Base-by-base conservation (phyloP, 2,797 vertebrate species). In the Dallia pectoralis region DNA sequence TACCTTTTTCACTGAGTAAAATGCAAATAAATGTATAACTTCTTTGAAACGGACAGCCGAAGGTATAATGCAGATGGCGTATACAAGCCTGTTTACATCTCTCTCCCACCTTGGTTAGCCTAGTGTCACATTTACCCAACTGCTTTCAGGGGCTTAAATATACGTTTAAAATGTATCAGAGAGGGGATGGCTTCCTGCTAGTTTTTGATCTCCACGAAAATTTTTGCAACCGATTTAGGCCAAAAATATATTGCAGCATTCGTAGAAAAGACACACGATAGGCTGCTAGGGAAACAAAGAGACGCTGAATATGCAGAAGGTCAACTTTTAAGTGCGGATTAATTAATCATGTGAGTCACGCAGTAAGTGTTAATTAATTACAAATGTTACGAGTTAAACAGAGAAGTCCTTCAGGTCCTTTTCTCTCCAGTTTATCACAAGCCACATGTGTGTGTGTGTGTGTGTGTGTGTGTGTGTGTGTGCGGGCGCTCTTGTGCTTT, bases 141-240 rank as follows among this genome's bases (percentile, higher is more conserved):
- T 73, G 70, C 75, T 22, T 56, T 71, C 67, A 63, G 72, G 83
- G 81, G 83, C 87, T 80, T 81, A 86, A 74, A 71, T 84, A 85
- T 70, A 18, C 74, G 83, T 83, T 86, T 81, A 87, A 85, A 76
- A 89, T 87, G 80, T 88, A 89, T 89, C 76, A 84, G 78, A 73
- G 81, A 75, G 79, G 82, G 74, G 87, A 84, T 73, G 81, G 78
- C 82, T 83, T 84, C 84, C 82, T 84, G 82, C 74, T 87, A 88
- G 84, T 85, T 89, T n/a, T 85, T 89, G 86, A 91, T 89, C 87
- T 89, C 74, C 84, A 89, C 87, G 87, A 87, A 91, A 88, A 91
- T 88, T 90, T 91, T 87, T 87, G 80, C 76, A 70, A 3, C 27
- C 81, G 77, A 87, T 84, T 84, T 80, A 87, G 78, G 72, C 76